These are phyloP conservation scores for Sturnus vulgaris DNA, from an alignment of 2,113 vertebrate species.

Conservation along the genomic window DNA sequence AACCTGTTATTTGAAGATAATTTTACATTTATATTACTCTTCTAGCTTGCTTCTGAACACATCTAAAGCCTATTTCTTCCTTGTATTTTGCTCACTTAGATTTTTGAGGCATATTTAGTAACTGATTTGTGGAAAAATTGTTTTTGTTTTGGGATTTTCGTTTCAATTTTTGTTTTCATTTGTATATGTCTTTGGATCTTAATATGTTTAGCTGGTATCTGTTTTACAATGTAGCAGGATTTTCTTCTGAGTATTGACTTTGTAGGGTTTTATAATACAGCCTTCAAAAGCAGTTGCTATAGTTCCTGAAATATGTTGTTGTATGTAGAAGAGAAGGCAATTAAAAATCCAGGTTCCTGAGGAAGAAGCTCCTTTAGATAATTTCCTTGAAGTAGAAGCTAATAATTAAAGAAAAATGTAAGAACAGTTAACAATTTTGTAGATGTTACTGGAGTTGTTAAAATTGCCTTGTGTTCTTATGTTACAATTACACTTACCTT, in stretches of 20 bases:
- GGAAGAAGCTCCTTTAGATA: neutral
- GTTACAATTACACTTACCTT: neutral
- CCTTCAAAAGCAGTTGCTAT: neutral
- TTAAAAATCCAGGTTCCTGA: neutral
- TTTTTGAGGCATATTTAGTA: neutral
- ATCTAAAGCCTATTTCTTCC: neutral
- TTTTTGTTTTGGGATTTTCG: neutral
- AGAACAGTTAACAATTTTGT: neutral
- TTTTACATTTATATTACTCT: neutral
- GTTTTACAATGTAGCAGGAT: neutral
- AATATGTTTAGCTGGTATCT: neutral
- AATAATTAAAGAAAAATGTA: neutral
- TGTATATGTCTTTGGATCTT: neutral
- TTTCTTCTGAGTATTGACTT: neutral
- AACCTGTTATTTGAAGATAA: neutral
- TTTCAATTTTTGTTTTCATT: neutral
- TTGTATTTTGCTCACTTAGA: neutral
- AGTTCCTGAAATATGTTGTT: neutral
- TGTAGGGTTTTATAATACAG: neutral
- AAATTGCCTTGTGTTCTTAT: accelerated
- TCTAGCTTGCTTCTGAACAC: neutral
- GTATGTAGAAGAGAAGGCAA: neutral
- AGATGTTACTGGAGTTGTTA: neutral
- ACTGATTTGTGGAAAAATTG: neutral
- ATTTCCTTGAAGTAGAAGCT: neutral